A percentile compares a stretch with the other conserved stretches of the same genome.
Conservation (phyloP, 2,797 vertebrate genomes). For the Rousettus madagascariensis region DNA sequence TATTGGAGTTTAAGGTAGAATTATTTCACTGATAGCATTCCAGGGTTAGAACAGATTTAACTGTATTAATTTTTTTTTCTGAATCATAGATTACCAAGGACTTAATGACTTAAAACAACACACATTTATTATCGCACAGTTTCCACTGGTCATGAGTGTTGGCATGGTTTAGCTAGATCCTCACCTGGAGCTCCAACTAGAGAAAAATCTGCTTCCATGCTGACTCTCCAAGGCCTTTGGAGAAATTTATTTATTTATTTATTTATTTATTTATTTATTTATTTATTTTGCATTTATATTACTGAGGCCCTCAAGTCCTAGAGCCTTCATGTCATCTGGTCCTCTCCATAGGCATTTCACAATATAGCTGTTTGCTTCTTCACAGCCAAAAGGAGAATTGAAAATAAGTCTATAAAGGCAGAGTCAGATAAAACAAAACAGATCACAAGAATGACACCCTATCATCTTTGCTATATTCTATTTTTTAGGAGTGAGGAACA, state of each 20-base stretch:
- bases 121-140: background rate
- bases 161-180: background rate
- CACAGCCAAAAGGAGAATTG: background rate
- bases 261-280: too few species aligned
- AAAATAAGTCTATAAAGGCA: background rate
- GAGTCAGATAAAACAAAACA: background rate
- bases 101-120: background rate
- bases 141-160: background rate
- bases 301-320: background rate
- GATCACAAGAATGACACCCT: background rate
- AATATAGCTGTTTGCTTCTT: background rate
- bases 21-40: constrained; percentile 28
- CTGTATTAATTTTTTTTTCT: background rate
- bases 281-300: background rate
- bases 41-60: background rate
- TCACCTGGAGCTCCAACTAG: background rate
- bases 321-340: background rate
- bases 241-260: background rate
- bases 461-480: background rate
- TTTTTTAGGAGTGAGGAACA: background rate
- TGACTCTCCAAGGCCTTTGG: background rate
- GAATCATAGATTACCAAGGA: background rate
- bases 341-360: background rate
- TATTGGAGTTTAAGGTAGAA: background rate
- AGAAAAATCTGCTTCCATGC: background rate